These are phyloP conservation scores for Tachycineta bicolor DNA, from an alignment of 2,113 vertebrate species.

Conservation along the genomic window DNA sequence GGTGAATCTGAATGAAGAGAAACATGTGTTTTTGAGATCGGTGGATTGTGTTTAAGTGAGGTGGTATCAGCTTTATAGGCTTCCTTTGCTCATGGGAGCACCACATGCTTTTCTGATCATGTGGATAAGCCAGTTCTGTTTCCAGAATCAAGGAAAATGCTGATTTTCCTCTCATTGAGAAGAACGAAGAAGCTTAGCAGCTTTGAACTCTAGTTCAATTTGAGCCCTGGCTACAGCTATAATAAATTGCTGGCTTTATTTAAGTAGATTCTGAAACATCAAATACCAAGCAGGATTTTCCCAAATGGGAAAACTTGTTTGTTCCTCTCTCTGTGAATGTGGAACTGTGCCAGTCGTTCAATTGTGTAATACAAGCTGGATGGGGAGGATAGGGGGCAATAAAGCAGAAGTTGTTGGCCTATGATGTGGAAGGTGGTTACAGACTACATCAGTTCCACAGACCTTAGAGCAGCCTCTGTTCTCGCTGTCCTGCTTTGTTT, in stretches of 20 bases:
- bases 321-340: not conserved
- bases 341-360: not conserved
- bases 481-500: not conserved
- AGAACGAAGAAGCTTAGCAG: not conserved
- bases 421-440: not conserved
- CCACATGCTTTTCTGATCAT: not conserved
- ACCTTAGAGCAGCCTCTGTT: not conserved
- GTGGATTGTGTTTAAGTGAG: not conserved
- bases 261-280: constrained; percentile 5
- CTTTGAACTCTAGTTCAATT: constrained; percentile 17
- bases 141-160: not conserved
- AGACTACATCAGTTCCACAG: not conserved
- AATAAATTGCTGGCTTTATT: not conserved
- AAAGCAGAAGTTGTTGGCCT: not conserved
- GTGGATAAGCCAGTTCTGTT: not conserved
- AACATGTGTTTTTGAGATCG: not conserved
- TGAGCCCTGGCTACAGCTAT: not conserved
- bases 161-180: not conserved
- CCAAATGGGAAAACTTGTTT: not conserved
- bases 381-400: not conserved
- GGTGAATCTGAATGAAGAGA: not conserved
- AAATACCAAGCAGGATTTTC: not conserved
- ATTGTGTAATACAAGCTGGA: not conserved
- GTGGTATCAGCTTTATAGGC: not conserved
- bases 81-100: not conserved